Percentiles rank a stretch among this genome's conserved stretches.
phyloP scores from a whole-genome alignment of 2,113 vertebrate species.

The Megaceryle torquata region DNA sequence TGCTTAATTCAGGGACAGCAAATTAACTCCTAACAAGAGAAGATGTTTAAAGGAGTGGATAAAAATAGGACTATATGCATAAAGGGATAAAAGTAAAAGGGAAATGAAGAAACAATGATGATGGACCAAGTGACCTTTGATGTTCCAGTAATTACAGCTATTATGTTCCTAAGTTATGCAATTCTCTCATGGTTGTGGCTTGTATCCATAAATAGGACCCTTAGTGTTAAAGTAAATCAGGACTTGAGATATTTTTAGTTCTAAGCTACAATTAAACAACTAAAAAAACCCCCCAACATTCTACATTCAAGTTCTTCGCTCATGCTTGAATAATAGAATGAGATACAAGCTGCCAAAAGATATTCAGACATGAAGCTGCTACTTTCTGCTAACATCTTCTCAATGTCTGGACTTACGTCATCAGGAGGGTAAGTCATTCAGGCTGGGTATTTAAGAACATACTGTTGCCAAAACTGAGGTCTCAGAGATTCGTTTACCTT shows the following conservation, averaged over 20 bases:
- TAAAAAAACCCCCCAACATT: neutral
- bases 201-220: slow-evolving; percentile 28
- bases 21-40: neutral
- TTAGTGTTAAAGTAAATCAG: slow-evolving; percentile 51
- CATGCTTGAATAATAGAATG: slow-evolving; percentile 40
- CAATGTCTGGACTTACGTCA: neutral
- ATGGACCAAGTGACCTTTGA: slow-evolving; percentile 22
- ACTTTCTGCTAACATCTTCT: slow-evolving; percentile 12
- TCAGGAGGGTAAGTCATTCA: neutral
- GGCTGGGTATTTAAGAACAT: neutral
- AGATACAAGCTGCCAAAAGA: slow-evolving; percentile 34
- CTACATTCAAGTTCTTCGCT: slow-evolving; percentile 5
- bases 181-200: slow-evolving; percentile 28
- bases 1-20: neutral
- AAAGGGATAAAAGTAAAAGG: neutral
- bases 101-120: slow-evolving; percentile 32
- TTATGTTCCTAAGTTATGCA: slow-evolving; percentile 37
- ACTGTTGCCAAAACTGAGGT: neutral
- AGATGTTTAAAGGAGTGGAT: neutral
- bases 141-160: slow-evolving; percentile 7
- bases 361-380: neutral
- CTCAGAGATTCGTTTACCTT: neutral
- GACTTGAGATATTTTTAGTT: slow-evolving; percentile 58
- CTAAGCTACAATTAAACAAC: slow-evolving; percentile 69
- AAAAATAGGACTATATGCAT: neutral